phyloP scores from a whole-genome alignment of 1,140 invertebrate genomes.

The Drosophila mojavensis region DNA sequence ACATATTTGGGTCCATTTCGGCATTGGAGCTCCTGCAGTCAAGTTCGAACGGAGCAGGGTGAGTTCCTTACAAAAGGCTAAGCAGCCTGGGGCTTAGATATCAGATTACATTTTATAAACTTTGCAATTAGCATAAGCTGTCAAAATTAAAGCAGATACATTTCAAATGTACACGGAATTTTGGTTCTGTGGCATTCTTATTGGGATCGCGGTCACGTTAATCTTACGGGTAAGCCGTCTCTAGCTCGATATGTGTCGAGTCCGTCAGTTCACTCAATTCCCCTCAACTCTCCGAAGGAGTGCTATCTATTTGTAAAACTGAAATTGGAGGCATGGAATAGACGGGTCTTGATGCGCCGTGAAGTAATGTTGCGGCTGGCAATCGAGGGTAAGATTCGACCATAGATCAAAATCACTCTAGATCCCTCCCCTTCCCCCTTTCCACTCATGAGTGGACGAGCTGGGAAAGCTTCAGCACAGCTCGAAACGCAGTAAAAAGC shows the following conservation, averaged over 20 bases:
- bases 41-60: constrained; percentile 17
- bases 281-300: constrained; percentile 42
- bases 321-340: constrained; percentile 65
- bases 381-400: constrained; percentile 64
- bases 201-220: constrained; percentile 52
- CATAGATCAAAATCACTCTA: neutral
- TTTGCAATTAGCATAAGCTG: constrained; percentile 3
- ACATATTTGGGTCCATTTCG: constrained; percentile 40
- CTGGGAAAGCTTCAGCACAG: constrained; percentile 1
- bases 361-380: constrained; percentile 66
- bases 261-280: neutral
- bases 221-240: constrained; percentile 53
- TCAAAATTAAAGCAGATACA: constrained; percentile 14
- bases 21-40: constrained; percentile 17
- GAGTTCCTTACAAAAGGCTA: constrained; percentile 8
- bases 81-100: neutral
- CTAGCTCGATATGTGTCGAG: too few species aligned
- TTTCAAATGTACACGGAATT: constrained; percentile 58
- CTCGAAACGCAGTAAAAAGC: constrained; percentile 10
- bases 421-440: neutral
- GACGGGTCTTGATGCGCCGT: constrained; percentile 59
- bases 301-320: constrained; percentile 61
- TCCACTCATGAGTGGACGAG: too few species aligned
- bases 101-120: neutral
- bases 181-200: constrained; percentile 62